These are phyloP conservation scores for Hedychridium roseum DNA, from an alignment of 2,888 invertebrate species.

Conservation along the genomic window DNA sequence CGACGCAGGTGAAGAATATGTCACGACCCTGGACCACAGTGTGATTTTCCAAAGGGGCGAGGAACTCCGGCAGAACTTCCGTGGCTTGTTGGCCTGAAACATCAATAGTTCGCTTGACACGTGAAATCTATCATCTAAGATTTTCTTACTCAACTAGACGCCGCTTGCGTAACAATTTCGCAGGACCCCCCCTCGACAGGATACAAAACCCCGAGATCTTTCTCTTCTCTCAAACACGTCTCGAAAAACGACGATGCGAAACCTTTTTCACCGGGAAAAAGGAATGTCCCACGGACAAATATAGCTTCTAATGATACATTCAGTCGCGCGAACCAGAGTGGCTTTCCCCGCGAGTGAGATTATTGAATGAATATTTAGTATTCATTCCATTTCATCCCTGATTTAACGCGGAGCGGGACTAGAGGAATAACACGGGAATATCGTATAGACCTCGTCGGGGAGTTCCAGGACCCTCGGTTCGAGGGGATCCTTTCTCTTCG, in stretches of 20 bases:
- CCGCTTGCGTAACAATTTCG: neutral
- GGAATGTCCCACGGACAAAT: too few relatives aligned
- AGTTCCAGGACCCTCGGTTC: too few relatives aligned
- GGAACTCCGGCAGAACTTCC: conserved; percentile 79
- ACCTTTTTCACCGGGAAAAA: too few relatives aligned
- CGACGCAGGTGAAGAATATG: conserved; percentile 88
- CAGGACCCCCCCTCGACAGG: conserved; percentile 27
- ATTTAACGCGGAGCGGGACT: too few relatives aligned
- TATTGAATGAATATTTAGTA: too few relatives aligned
- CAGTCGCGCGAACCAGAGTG: too few relatives aligned
- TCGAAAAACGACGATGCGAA: neutral
- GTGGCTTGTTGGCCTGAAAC: conserved; percentile 68
- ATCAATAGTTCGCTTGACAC: neutral
- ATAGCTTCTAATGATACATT: too few relatives aligned
- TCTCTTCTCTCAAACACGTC: neutral
- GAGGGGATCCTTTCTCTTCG: too few relatives aligned
- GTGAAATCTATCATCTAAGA: neutral
- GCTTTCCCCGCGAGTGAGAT: too few relatives aligned
- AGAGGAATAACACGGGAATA: too few relatives aligned
- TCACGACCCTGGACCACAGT: conserved; percentile 89
- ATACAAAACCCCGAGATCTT: conserved; percentile 38
- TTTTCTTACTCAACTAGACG: neutral
- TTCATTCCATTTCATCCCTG: too few relatives aligned
- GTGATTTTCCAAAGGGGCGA: conserved; percentile 84
- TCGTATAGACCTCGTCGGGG: too few relatives aligned